Percentiles rank a stretch among this genome's conserved stretches.
These are phyloP conservation scores for Drosophila busckii DNA, from an alignment of 1,140 invertebrate genomes.

Conservation along the genomic window DNA sequence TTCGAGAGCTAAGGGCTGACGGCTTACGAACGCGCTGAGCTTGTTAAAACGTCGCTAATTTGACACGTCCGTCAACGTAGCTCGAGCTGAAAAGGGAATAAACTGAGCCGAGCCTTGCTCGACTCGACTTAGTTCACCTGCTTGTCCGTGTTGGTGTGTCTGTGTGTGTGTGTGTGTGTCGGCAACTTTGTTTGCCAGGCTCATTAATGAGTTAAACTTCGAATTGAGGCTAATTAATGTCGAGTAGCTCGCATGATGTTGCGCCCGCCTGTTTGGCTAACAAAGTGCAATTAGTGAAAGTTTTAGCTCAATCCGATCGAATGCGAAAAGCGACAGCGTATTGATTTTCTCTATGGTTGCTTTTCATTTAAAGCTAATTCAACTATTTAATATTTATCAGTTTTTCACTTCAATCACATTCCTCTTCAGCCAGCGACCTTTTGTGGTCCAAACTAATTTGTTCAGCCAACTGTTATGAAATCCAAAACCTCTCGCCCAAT, in stretches of 20 bases:
- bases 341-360: not conserved
- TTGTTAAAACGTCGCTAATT: constrained; percentile 72
- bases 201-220: constrained; percentile 71
- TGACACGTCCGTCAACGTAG: constrained; percentile 64
- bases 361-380: not conserved
- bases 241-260: constrained; percentile 45
- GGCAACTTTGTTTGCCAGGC: constrained; percentile 49
- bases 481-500: constrained; percentile 1
- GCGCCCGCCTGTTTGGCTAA: constrained; percentile 17
- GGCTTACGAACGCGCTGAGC: constrained; percentile 27
- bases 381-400: too few relatives aligned
- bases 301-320: constrained; percentile 23
- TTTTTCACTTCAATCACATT: not conserved
- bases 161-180: constrained; percentile 16
- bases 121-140: not conserved
- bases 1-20: not conserved
- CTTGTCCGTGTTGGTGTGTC: not conserved
- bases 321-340: not conserved
- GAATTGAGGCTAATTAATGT: constrained; percentile 64
- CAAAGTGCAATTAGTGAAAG: constrained; percentile 63
- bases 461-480: constrained; percentile 50
- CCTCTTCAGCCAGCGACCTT: constrained; percentile 5
- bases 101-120: not conserved
- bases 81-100: constrained; percentile 10
- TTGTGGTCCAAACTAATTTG: constrained; percentile 51